Evolutionary conservation across 2,113 vertebrate species (phyloP), one percentile per base, ranked within the genome.

Genomic region (Pagrus major): DNA sequence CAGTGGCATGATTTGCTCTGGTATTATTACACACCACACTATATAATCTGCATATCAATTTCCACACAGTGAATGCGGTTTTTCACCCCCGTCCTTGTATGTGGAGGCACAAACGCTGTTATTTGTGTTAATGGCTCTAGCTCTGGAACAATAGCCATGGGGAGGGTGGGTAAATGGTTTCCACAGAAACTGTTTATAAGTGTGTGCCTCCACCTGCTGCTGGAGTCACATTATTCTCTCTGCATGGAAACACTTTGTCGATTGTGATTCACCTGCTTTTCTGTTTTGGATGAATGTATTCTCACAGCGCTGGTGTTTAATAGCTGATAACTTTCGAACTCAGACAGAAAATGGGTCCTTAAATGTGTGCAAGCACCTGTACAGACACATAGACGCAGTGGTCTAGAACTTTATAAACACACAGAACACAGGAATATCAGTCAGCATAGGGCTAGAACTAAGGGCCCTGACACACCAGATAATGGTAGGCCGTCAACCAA

Each of bases 11-110:
- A 85, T 74, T 67, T 78, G 63, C 23, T 69, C 46, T 14, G 16
- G 35, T 39, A 52, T 56, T 61, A 54, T 35, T n/a, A n/a, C n/a
- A 33, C 35, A 27, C 16, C 23, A 56, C 46, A 64, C 42, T 58
- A 16, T 63, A 71, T 71, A 64, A 78, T 82, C 52, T 78, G 44
- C 70, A 74, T 65, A 82, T 78, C 70, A 69, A 39, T 75, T 78
- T 59, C 64, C 51, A 52, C 70, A 58, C 35, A 41, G 47, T 39
- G 61, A 72, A 55, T 39, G 8, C 1, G n/a, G 3, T 20, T 31
- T 46, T 74, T 60, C 35, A 59, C 46, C n/a, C n/a, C 33, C 10
- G 9, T 23, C 21, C 23, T 64, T 23, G 56, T 31, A 29, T 21
- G 23, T n/a, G 35, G 18, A 69, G 41, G 33, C 14, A 49, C 20